Conservation (phyloP, 2,113 vertebrate species). For the Pygoscelis antarcticus region DNA sequence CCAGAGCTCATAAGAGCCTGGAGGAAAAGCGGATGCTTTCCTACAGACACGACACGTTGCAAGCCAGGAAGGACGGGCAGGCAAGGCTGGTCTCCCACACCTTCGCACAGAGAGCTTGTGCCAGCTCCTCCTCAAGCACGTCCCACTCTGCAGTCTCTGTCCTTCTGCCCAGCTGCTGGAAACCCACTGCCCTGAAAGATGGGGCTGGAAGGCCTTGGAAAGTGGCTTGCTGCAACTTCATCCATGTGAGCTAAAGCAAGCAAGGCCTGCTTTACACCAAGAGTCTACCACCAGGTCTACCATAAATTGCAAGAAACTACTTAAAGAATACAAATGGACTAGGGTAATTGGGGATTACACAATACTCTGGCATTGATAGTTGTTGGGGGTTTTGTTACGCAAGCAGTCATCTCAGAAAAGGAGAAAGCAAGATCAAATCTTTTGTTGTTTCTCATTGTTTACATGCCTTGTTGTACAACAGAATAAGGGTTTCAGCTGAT, state of each 20-base stretch:
- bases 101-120: neutral
- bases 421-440: neutral
- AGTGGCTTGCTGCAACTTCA: neutral
- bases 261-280: neutral
- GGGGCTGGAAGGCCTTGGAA: neutral
- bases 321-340: neutral
- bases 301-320: neutral
- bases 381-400: neutral
- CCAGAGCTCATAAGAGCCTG: neutral
- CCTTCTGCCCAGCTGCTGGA: neutral
- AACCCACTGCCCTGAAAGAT: neutral
- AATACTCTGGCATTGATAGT: neutral
- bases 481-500: neutral
- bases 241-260: neutral
- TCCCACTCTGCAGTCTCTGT: neutral
- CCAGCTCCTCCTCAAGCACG: neutral
- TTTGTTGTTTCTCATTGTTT: neutral
- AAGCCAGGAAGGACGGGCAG: neutral
- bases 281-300: neutral
- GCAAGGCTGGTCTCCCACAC: neutral
- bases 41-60: fast-evolving
- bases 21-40: neutral
- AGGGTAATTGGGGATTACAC: neutral
- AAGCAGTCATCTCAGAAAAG: neutral
- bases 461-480: neutral